Evolutionary conservation across 2,888 invertebrate genomes (phyloP).

Genomic region (Leucophenga montana): DNA sequence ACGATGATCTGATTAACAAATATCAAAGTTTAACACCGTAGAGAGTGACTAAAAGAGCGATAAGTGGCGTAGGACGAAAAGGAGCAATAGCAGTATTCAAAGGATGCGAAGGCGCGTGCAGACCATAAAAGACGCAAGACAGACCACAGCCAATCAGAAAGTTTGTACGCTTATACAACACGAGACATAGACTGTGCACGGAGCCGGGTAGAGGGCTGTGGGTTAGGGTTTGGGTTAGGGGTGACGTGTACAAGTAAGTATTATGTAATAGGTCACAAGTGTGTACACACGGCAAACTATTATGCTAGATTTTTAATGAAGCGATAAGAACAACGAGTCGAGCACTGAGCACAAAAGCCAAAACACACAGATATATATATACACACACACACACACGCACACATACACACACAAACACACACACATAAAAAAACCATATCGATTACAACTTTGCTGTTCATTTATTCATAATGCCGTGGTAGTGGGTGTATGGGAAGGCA

Average conservation of each 20-base stretch:
- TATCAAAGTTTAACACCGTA: constrained; percentile 1
- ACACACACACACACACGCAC: too few relatives aligned
- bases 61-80: too few relatives aligned
- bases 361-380: too few relatives aligned
- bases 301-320: constrained; percentile 19
- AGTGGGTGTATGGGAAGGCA: neutral
- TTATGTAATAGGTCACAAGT: constrained; percentile 18
- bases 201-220: too few relatives aligned
- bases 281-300: constrained; percentile 13
- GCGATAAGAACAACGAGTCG: neutral
- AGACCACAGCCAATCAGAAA: neutral
- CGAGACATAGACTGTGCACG: too few relatives aligned
- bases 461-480: constrained; percentile 13
- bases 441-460: constrained; percentile 17
- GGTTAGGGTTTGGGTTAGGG: neutral
- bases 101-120: neutral
- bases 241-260: neutral
- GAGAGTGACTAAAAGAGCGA: too few relatives aligned
- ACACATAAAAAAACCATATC: too few relatives aligned
- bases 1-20: neutral
- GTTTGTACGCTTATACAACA: too few relatives aligned
- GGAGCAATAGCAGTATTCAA: neutral
- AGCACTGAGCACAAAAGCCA: too few relatives aligned
- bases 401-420: neutral
- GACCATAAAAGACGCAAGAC: neutral